Evolutionary conservation across 2,113 vertebrate species (phyloP), one percentile per base, ranked within the genome.

Genomic region (Lepidothrix coronata): DNA sequence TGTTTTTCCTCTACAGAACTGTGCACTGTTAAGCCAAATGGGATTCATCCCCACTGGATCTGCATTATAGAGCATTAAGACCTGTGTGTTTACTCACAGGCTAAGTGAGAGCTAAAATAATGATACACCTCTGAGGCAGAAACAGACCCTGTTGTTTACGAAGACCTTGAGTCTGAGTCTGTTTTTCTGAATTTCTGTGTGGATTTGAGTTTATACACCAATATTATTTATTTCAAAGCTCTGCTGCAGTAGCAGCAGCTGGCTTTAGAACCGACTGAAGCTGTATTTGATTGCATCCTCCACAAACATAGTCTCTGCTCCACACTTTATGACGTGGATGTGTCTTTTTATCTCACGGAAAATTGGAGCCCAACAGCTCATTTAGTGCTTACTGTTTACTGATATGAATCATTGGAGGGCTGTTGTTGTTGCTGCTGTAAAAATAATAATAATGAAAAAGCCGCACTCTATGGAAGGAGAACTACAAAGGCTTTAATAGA

Each of bases 321-420:
- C 24, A 31, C 55, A 55, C 43, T 88, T 94, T 83, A 62, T 39
- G 46, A 55, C 91, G 46, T 72, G 55, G 80, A 57, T 85, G 59
- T 84, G 57, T 83, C 66, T 77, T n/a, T 89, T 67, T 95, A 80
- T 89, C 78, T 94, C 43, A 2, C 37, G 71, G 88, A 85, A 95
- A 91, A 88, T 68, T 66, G 13, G 59, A 95, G 35, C 59, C 85
- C 59, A 65, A 62, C 78, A 93, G 91, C 85, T 96, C 75, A 83
- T 91, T 95, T 95, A 68, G 57, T 6, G 6, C 85, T 93, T 88
- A 39, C 55, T 87, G 68, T 92, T 95, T 91, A 51, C 75, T 92
- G 89, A 93, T 96, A 93, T 37, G 75, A 95, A 93, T 95, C 79
- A 83, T 4, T 94, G 55, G 68, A 90, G 75, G 48, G 57, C 77